Evolutionary conservation across 2,113 vertebrate species (phyloP), one percentile per base, ranked within the genome.

Genomic region (Suricata suricatta): DNA sequence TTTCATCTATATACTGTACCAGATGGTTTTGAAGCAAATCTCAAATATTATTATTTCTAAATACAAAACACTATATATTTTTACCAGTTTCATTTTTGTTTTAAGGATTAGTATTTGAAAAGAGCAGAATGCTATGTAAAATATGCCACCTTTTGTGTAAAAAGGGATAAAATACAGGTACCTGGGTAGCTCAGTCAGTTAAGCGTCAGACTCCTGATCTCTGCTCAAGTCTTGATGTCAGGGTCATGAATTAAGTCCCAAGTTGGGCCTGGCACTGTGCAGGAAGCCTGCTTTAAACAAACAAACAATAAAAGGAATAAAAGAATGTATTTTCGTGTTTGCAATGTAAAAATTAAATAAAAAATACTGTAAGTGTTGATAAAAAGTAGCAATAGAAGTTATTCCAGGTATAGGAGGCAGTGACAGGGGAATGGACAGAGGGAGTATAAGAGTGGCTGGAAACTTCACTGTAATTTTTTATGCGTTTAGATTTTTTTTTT

Each of bases 31-130:
- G 31, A 97, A 93, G 41, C 54, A 83, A 64, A 87, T 86, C 41
- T 85, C 80, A 66, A 77, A 63, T 2, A 47, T 44, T 52, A 68
- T 76, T 4, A 76, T 87, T 90, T 90, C 60, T 72, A 89, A 90
- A 86, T 83, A 38, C 3, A 72, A 57, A 95, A 69, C 81, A 38
- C 6, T 57, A 1, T 60, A 12, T 79, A 50, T 79, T 89, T 79
- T 52, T 91, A 31, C n/a, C 93, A 33, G 19, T 88, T 92, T 81
- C 4, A 7, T 83, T 85, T 38, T 77, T 91, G 0, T 52, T 89
- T 76, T 76, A 90, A 94, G 77, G 25, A 19, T 81, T 91, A 88
- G 17, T 96, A 33, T 93, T 96, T 77, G 27, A 74, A 92, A 83
- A 69, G 50, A 52, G 7, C n/a, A 82, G 8, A 93, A 41, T 81